These are phyloP conservation scores for Serrognathus titanus DNA, from an alignment of 2,888 invertebrate species.

Conservation along the genomic window DNA sequence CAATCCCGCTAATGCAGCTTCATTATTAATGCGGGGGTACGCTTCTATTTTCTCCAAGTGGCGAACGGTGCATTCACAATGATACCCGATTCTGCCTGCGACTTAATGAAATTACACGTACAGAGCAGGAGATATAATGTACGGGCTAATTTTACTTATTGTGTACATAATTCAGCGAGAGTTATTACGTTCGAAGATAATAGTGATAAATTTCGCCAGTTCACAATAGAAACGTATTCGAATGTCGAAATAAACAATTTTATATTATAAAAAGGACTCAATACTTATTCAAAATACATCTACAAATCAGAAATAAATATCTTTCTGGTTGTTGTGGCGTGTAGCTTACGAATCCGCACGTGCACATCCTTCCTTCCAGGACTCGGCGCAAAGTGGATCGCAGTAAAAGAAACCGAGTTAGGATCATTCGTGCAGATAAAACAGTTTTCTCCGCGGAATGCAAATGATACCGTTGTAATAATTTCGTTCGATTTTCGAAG, in stretches of 20 bases:
- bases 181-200: no score
- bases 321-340: background rate
- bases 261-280: no score
- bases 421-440: conserved; percentile 18
- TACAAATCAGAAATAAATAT: no score
- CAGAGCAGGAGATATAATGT: conserved; percentile 1
- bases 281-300: no score
- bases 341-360: conserved; percentile 2
- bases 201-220: no score
- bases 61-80: background rate
- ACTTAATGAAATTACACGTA: background rate
- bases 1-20: conserved; percentile 40
- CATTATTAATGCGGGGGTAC: conserved; percentile 32
- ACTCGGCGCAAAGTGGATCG: conserved; percentile 13
- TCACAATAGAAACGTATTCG: no score
- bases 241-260: no score
- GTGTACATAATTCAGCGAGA: background rate
- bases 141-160: background rate
- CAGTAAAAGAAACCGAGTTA: conserved; percentile 14
- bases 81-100: background rate
- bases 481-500: conserved; percentile 15
- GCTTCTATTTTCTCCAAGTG: conserved; percentile 1
- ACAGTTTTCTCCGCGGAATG: conserved; percentile 18
- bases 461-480: conserved; percentile 19
- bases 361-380: conserved; percentile 6